Conservation (phyloP, 2,797 vertebrate species). For the Dermochelys coriacea region DNA sequence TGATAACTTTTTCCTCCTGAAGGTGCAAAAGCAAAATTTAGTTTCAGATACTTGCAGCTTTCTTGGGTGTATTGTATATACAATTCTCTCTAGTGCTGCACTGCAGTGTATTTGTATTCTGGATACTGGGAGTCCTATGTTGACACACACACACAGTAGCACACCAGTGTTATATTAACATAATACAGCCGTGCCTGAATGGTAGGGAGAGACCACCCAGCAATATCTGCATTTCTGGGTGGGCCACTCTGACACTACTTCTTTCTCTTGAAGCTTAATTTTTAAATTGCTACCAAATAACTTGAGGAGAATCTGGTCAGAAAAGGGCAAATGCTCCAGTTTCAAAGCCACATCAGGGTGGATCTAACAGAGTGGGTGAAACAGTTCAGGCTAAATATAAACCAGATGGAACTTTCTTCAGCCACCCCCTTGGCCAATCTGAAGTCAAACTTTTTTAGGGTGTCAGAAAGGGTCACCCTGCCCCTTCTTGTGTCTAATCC, state of each 20-base stretch:
- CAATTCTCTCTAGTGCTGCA: not conserved
- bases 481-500: not conserved
- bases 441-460: fast-evolving
- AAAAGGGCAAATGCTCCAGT: not conserved
- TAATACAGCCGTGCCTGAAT: not conserved
- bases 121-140: not conserved
- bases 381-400: not conserved
- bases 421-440: not conserved
- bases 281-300: conserved; percentile 1
- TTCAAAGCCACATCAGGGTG: not conserved
- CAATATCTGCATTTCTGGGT: not conserved
- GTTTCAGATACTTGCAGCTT: not conserved
- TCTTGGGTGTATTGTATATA: not conserved
- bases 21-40: not conserved
- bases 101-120: not conserved
- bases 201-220: not conserved
- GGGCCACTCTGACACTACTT: not conserved
- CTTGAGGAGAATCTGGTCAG: not conserved
- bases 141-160: not conserved
- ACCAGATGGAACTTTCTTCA: not conserved
- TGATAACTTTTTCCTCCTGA: not conserved
- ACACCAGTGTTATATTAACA: not conserved
- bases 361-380: not conserved
- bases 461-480: not conserved
- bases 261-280: conserved; percentile 1